Evolutionary conservation across 1,140 invertebrate species (phyloP).

Genomic region (Meloidogyne chitwoodi): DNA sequence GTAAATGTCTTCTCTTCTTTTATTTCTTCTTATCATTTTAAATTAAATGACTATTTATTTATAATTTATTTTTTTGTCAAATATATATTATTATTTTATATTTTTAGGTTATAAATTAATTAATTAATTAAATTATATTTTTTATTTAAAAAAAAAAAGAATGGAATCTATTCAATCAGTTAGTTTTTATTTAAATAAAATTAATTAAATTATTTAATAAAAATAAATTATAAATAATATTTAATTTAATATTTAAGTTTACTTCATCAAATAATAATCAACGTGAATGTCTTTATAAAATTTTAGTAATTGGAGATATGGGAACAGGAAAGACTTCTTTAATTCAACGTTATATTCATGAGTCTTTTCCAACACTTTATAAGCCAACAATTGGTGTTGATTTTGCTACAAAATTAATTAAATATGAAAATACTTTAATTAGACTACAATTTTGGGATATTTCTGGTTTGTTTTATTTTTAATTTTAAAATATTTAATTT

Average conservation of each 20-base stretch:
- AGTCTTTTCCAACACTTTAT: not conserved
- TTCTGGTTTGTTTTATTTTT: slow-evolving; percentile 18
- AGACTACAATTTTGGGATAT: slow-evolving; percentile 34
- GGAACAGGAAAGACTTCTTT: slow-evolving; percentile 32
- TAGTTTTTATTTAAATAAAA: not conserved
- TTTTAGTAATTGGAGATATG: slow-evolving; percentile 32
- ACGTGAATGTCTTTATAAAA: slow-evolving; percentile 17
- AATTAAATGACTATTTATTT: too few relatives aligned
- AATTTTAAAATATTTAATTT: too few relatives aligned
- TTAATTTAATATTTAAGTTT: not conserved
- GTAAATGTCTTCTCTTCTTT: not conserved
- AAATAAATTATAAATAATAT: too few relatives aligned
- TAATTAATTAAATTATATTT: too few relatives aligned
- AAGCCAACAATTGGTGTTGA: slow-evolving; percentile 25
- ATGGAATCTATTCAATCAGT: not conserved
- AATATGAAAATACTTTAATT: slow-evolving; percentile 27
- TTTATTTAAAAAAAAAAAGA: too few relatives aligned
- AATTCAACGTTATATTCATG: slow-evolving; percentile 19
- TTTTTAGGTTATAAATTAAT: too few relatives aligned
- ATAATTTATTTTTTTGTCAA: too few relatives aligned
- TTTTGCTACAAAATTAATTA: slow-evolving; percentile 30
- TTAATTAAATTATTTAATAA: too few relatives aligned
- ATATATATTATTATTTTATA: too few relatives aligned
- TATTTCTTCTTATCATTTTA: too few relatives aligned
- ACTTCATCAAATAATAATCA: not conserved